These are phyloP conservation scores for Metallyticus violacea DNA, from an alignment of 2,888 invertebrate species.

Conservation along the genomic window DNA sequence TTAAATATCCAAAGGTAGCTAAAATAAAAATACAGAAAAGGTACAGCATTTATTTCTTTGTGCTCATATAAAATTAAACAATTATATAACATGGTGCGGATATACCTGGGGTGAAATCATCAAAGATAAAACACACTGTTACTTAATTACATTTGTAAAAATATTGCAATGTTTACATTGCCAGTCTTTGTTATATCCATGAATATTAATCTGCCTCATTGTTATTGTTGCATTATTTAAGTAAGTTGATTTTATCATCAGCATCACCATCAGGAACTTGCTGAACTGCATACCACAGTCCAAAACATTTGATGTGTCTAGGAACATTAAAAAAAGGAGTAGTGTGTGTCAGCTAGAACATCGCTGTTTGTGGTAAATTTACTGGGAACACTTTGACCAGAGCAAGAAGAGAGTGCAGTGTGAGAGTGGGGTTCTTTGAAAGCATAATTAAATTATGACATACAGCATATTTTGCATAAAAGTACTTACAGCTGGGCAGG, in stretches of 20 bases:
- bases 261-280: conserved; percentile 23
- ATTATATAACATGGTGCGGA: not conserved
- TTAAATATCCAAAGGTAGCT: not conserved
- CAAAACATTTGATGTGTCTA: conserved; percentile 18
- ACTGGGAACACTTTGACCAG: not conserved
- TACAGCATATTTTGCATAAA: too few relatives aligned
- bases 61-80: not conserved
- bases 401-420: too few relatives aligned
- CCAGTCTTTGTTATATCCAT: conserved; percentile 9
- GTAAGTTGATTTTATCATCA: not conserved
- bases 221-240: not conserved
- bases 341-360: not conserved
- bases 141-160: not conserved
- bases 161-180: not conserved
- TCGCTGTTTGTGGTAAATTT: not conserved
- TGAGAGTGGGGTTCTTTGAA: too few relatives aligned
- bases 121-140: not conserved
- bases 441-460: too few relatives aligned
- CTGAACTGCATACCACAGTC: conserved; percentile 18
- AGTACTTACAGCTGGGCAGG: too few relatives aligned
- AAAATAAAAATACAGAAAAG: not conserved
- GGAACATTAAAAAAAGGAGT: conserved; percentile 27
- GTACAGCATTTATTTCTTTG: not conserved
- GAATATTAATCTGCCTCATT: not conserved
- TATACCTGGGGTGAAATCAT: not conserved